These are phyloP conservation scores for Otus scops DNA, from an alignment of 2,797 vertebrate genomes.

Conservation along the genomic window DNA sequence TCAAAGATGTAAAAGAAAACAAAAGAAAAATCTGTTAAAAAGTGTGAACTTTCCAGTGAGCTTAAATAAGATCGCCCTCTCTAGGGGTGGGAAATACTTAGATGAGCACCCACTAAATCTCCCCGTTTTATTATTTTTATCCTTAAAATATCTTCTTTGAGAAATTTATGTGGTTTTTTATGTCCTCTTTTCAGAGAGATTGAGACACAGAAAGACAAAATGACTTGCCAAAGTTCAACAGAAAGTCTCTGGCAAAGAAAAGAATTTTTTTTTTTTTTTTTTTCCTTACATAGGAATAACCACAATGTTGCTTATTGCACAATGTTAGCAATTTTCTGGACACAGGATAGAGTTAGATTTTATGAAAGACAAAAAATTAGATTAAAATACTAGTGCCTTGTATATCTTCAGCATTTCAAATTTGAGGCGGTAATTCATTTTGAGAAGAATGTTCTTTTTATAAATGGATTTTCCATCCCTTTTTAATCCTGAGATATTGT, in stretches of 20 bases:
- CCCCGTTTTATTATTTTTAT: not conserved
- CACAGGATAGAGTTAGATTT: not conserved
- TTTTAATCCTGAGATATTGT: constrained; percentile 25
- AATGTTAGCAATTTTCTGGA: constrained; percentile 19
- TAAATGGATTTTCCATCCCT: constrained; percentile 51
- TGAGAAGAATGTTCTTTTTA: constrained; percentile 36
- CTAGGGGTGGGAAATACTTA: not conserved
- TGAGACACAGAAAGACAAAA: not conserved
- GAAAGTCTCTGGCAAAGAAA: not conserved
- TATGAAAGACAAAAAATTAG: constrained; percentile 37
- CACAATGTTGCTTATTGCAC: constrained; percentile 27
- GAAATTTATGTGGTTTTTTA: not conserved
- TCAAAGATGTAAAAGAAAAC: not conserved
- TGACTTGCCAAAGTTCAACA: constrained; percentile 15
- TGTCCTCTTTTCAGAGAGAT: not conserved
- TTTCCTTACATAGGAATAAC: constrained; percentile 29
- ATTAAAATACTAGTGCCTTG: constrained; percentile 11
- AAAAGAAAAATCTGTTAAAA: not conserved
- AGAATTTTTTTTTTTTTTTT: not conserved
- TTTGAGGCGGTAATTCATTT: not conserved
- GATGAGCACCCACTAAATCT: not conserved
- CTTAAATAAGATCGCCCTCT: not conserved
- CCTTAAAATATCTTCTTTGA: not conserved
- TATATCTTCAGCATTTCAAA: constrained; percentile 37
- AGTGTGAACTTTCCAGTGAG: not conserved